Conservation (phyloP, 1,140 invertebrate species). For the Achroia grisella region DNA sequence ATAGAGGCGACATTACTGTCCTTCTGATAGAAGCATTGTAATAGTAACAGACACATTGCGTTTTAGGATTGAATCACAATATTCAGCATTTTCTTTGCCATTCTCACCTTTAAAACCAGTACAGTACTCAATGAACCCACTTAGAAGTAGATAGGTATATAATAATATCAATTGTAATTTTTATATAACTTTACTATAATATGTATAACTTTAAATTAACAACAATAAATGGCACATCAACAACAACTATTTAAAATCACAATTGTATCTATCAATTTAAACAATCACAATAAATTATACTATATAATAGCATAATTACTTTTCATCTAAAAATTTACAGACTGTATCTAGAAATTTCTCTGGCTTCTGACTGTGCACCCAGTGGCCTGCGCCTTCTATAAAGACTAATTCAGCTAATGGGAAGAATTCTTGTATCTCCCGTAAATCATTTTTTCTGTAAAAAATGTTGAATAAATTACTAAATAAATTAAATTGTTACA, state of each 20-base stretch:
- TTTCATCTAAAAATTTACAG: conserved; percentile 68
- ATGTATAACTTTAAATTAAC: too few relatives aligned
- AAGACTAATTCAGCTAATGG: conserved; percentile 83
- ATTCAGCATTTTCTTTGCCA: too few relatives aligned
- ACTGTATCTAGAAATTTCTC: conserved; percentile 81
- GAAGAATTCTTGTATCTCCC: conserved; percentile 82
- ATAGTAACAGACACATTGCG: too few relatives aligned
- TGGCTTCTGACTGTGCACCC: conserved; percentile 94
- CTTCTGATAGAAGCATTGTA: too few relatives aligned
- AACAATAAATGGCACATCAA: background rate
- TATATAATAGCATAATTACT: conserved; percentile 24
- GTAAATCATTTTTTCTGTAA: conserved; percentile 78
- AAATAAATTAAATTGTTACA: too few relatives aligned
- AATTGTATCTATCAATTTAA: conserved; percentile 1
- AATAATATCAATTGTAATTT: too few relatives aligned
- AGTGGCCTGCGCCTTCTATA: conserved; percentile 89
- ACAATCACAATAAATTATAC: conserved; percentile 13
- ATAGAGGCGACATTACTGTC: too few relatives aligned
- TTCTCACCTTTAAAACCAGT: too few relatives aligned
- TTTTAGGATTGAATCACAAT: too few relatives aligned
- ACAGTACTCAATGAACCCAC: too few relatives aligned
- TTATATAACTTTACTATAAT: too few relatives aligned
- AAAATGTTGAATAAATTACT: conserved; percentile 5
- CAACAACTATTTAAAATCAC: conserved; percentile 9
- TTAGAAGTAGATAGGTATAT: too few relatives aligned